A percentile compares a stretch with the other conserved stretches of the same genome.
phyloP scores from a whole-genome alignment of 2,797 vertebrate species.

The Anabacerthia variegaticeps region DNA sequence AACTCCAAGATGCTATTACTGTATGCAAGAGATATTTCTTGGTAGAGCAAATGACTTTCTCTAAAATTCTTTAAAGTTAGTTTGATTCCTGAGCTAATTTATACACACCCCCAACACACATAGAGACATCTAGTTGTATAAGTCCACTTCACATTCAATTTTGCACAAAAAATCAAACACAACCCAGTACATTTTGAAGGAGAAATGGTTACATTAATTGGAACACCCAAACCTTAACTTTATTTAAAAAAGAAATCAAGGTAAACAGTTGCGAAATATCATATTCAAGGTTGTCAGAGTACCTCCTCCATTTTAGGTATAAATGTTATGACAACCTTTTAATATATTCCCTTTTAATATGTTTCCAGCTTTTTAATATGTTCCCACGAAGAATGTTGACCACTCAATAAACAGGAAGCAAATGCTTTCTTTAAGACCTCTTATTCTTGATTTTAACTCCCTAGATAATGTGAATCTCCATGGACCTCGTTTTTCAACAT shows the following conservation, averaged over 20 bases:
- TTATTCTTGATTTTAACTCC: background rate
- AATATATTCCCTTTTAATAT: background rate
- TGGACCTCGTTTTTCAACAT: background rate
- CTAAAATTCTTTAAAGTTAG: background rate
- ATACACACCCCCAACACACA: accelerated
- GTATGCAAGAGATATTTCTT: background rate
- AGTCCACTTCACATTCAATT: background rate
- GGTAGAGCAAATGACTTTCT: background rate
- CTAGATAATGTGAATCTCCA: background rate
- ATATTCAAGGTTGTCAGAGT: background rate
- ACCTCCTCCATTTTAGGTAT: background rate
- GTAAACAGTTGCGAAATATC: background rate
- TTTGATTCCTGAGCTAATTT: background rate
- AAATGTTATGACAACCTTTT: background rate
- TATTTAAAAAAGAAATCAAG: background rate
- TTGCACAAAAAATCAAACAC: background rate
- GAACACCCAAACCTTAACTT: background rate
- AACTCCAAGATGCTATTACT: background rate
- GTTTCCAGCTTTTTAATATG: too few relatives aligned
- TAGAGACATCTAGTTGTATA: too few relatives aligned
- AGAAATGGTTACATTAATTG: background rate
- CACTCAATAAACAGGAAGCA: background rate
- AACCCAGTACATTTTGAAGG: background rate
- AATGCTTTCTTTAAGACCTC: background rate
- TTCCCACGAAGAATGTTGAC: background rate